These are phyloP conservation scores for Microtus ochrogaster DNA, from an alignment of 2,113 vertebrate genomes.

Conservation along the genomic window DNA sequence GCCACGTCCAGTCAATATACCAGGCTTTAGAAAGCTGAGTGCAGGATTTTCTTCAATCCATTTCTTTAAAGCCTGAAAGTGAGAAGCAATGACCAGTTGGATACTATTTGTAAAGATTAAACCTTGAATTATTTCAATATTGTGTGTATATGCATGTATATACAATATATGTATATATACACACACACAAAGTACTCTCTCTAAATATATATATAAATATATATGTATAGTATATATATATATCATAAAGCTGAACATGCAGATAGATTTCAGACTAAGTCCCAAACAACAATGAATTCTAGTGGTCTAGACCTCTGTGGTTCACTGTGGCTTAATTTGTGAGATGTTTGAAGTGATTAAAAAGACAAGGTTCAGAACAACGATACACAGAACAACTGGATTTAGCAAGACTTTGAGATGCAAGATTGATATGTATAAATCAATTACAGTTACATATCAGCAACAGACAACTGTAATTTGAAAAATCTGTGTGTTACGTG, in stretches of 20 bases:
- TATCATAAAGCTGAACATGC: background rate
- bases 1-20: conserved; percentile 86
- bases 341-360: conserved; percentile 23
- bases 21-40: conserved; percentile 85
- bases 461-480: background rate
- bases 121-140: background rate
- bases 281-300: background rate
- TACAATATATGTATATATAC: too few relatives aligned
- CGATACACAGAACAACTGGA: background rate
- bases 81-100: conserved; percentile 63
- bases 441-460: background rate
- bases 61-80: conserved; percentile 89
- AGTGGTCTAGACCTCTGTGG: background rate
- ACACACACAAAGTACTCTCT: too few relatives aligned
- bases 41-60: conserved; percentile 87
- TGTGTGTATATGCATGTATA: too few relatives aligned
- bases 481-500: background rate
- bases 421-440: background rate
- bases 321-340: background rate
- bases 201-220: too few relatives aligned
- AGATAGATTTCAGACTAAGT: conserved; percentile 26
- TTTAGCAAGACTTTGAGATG: conserved; percentile 13
- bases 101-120: conserved; percentile 2
- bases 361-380: conserved; percentile 52
- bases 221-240: too few relatives aligned